Conservation (phyloP, 2,113 vertebrate species). For the Cyphomyrus discorhynchus region DNA sequence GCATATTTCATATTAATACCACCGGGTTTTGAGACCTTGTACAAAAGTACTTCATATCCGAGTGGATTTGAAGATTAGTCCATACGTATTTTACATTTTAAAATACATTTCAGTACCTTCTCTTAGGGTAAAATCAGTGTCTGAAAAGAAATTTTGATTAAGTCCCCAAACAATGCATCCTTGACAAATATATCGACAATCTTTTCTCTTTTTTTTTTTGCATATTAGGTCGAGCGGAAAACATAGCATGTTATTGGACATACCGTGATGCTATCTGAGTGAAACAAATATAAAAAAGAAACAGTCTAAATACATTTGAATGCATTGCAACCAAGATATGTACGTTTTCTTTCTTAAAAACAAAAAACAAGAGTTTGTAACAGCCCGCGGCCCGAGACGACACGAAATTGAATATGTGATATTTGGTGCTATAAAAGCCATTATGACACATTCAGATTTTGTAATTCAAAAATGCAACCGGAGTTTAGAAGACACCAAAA, state of each 20-base stretch:
- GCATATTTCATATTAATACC: not conserved
- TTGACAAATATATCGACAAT: not conserved
- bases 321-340: not conserved
- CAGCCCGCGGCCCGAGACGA: not conserved
- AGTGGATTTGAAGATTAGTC: not conserved
- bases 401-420: not conserved
- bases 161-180: not conserved
- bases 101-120: not conserved
- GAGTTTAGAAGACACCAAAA: not conserved
- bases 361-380: not conserved
- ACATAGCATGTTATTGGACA: not conserved
- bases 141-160: not conserved
- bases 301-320: not conserved
- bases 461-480: not conserved
- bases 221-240: not conserved
- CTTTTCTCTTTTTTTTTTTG: not conserved
- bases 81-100: not conserved
- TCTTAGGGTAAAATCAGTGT: not conserved
- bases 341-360: not conserved
- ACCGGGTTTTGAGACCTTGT: not conserved
- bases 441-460: not conserved
- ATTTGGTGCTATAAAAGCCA: not conserved
- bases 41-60: not conserved
- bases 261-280: not conserved
- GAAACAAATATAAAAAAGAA: not conserved